phyloP scores from a whole-genome alignment of 2,113 vertebrate genomes.

The Sinosuthora webbiana region DNA sequence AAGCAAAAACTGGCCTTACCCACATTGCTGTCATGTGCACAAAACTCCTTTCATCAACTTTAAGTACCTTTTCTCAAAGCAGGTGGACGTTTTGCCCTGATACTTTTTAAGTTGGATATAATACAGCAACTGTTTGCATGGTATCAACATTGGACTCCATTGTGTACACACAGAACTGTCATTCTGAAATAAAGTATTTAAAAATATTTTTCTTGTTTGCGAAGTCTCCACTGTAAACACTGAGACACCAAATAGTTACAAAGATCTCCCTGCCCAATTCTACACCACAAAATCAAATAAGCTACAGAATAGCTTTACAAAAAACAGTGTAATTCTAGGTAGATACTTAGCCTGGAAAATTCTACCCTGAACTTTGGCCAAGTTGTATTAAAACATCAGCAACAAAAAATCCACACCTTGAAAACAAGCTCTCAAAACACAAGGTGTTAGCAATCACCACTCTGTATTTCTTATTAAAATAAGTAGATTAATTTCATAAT shows the following conservation, averaged over 20 bases:
- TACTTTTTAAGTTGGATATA: background rate
- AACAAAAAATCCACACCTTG: background rate
- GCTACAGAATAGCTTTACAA: background rate
- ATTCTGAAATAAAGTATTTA: background rate
- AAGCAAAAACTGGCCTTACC: background rate
- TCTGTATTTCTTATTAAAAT: background rate
- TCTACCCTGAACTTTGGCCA: background rate
- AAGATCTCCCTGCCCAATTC: background rate
- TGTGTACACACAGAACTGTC: background rate
- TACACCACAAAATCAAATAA: background rate
- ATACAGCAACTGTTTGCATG: background rate
- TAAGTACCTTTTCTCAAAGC: background rate
- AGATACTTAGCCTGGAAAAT: background rate
- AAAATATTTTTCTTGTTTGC: background rate
- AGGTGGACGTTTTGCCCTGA: background rate
- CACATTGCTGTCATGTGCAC: background rate
- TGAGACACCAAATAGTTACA: background rate
- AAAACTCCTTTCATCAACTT: background rate
- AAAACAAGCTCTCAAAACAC: background rate
- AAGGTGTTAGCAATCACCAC: background rate
- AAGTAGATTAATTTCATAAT: background rate
- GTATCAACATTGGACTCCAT: rapidly evolving
- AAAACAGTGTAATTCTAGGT: background rate
- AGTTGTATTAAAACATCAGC: background rate
- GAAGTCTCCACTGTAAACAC: background rate